Base-by-base conservation (phyloP, 2,797 vertebrate species). In the Silurus aristotelis region DNA sequence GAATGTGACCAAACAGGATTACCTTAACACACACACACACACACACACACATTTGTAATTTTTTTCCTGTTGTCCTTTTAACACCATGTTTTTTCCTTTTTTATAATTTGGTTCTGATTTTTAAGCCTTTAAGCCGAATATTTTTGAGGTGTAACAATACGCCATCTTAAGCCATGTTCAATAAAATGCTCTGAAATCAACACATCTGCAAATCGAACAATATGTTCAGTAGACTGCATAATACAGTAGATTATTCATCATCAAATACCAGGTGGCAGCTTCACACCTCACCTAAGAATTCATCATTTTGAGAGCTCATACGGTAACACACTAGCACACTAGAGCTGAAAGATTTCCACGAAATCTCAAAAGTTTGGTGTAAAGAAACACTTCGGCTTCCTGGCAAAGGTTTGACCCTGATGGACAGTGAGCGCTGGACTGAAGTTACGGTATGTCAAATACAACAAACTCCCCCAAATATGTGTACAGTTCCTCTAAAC, bases 1-100 rank as follows among this genome's bases (percentile, higher is more conserved):
- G 46, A 68, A 81, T 81, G 79, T 68, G 79, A 55, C 48, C 79
- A 68, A 64, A 81, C 79, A 81, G 64, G 79, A 81, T 68, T n/a
- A 52, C 27, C 79, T 68, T 25, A 20, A 67, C 72, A 81, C 60
- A 55, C 46, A 58, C 73, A 56, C 73, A 76, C 73, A 76, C 25
- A 31, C n/a, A 43, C 66, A 70, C 73, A 76, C 22, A 46, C 9
- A 7, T 6, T 19, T 46, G 5, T 75, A 2, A 20, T 12, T 17
- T 15, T 75, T 6, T 56, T 17, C 13, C 14, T 75, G 15, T 7
- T 75, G 3, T 43, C 70, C 10, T 71, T 46, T 46, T 48, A 70
- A 70, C 31, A 19, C 67, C 17, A 48, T 12, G 14, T 25, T 43
- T 22, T 5, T 71, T 2, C 12, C 19, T 20, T 13, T 56, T 76